Conservation (phyloP, 2,113 vertebrate genomes). For the Colaptes auratus region DNA sequence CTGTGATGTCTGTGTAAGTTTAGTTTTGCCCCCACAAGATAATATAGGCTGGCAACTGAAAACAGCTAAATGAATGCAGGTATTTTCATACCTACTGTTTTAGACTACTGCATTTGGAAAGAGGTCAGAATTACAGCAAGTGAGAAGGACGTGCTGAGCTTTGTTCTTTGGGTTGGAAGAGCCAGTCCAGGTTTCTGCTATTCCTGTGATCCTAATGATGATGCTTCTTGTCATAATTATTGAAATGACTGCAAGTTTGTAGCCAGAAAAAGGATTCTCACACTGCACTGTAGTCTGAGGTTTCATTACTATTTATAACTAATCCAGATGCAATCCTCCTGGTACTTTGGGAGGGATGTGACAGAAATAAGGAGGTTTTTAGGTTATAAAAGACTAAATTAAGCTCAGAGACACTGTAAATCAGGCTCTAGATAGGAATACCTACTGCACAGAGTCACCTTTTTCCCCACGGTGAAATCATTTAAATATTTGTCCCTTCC, state of each 20-base stretch:
- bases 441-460: slow-evolving; percentile 44
- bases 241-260: slow-evolving; percentile 38
- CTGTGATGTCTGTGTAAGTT: background rate
- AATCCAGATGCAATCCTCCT: slow-evolving; percentile 60
- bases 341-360: slow-evolving; percentile 54
- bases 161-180: slow-evolving; percentile 44
- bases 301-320: slow-evolving; percentile 67
- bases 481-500: slow-evolving; percentile 64
- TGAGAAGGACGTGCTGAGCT: slow-evolving; percentile 42
- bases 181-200: background rate
- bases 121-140: slow-evolving; percentile 52
- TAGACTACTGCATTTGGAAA: slow-evolving; percentile 27
- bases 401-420: slow-evolving; percentile 45
- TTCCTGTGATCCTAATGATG: slow-evolving; percentile 19
- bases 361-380: slow-evolving; percentile 63
- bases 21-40: background rate
- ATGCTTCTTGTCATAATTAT: slow-evolving; percentile 31
- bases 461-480: slow-evolving; percentile 50
- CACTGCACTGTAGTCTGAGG: slow-evolving; percentile 3
- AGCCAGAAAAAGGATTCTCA: slow-evolving; percentile 36
- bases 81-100: background rate
- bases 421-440: slow-evolving; percentile 47
- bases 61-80: background rate
- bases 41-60: background rate
- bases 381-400: slow-evolving; percentile 74